Evolutionary conservation across 2,797 vertebrate genomes (phyloP).

Genomic region (Parauchenoglanis ngamensis): DNA sequence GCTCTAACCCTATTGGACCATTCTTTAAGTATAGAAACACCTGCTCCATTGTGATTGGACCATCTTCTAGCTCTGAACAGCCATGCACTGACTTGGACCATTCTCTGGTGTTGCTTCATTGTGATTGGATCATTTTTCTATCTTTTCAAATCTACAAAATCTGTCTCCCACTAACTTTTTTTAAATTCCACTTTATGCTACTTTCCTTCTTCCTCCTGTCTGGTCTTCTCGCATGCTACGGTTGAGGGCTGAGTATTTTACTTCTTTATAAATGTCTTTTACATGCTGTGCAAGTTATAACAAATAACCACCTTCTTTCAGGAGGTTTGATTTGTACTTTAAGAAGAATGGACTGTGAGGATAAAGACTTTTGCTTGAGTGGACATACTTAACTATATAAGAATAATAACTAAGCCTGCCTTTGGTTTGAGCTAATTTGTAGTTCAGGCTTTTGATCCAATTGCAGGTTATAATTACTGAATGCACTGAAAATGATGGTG

Average conservation of each 20-base stretch:
- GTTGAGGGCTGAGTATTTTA: conserved; percentile 40
- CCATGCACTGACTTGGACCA: conserved; percentile 67
- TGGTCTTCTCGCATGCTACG: conserved; percentile 62
- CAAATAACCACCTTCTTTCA: conserved; percentile 49
- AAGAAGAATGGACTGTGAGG: conserved; percentile 29
- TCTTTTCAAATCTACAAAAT: conserved; percentile 50
- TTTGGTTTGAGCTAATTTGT: neutral
- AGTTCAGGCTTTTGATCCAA: neutral
- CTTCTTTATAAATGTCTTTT: conserved; percentile 42
- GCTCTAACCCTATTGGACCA: conserved; percentile 51
- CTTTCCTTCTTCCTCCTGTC: conserved; percentile 27
- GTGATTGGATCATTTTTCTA: conserved; percentile 65
- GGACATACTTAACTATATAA: neutral
- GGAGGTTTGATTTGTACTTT: conserved; percentile 53
- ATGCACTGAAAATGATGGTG: neutral
- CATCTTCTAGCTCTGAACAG: conserved; percentile 60
- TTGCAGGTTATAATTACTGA: neutral
- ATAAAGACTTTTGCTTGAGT: conserved; percentile 28
- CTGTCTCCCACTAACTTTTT: conserved; percentile 37
- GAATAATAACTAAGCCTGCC: conserved; percentile 4
- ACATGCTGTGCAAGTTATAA: neutral
- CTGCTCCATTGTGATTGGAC: conserved; percentile 62
- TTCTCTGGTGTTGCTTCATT: conserved; percentile 59
- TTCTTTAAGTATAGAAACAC: conserved; percentile 50
- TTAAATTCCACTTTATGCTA: conserved; percentile 12